Conservation (phyloP, 2,113 vertebrate species). For the Tylochromis polylepis region DNA sequence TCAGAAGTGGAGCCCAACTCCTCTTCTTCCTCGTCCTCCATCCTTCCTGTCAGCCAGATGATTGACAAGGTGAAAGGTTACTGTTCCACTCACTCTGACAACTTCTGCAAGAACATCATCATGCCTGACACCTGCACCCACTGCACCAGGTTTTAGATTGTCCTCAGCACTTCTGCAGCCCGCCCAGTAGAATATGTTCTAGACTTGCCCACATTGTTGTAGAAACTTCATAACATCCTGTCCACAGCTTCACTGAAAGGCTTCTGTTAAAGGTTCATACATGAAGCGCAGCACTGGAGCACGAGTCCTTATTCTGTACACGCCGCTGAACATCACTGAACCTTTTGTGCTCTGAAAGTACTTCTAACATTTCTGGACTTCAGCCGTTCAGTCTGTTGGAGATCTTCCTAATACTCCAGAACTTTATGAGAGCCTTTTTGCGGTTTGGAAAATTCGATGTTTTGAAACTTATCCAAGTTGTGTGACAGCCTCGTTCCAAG, state of each 20-base stretch:
- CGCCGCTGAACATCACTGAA: not conserved
- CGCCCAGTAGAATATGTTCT: not conserved
- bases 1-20: constrained; percentile 77
- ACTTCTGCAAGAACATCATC: constrained; percentile 97
- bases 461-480: not conserved
- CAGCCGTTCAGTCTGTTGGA: not conserved
- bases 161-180: not conserved
- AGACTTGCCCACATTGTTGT: not conserved
- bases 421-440: not conserved
- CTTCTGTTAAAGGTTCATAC: not conserved
- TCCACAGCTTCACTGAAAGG: not conserved
- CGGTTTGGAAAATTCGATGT: not conserved
- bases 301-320: not conserved
- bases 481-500: not conserved
- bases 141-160: constrained; percentile 86
- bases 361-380: not conserved
- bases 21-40: constrained; percentile 77
- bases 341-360: not conserved
- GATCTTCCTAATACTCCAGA: not conserved
- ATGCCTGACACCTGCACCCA: constrained; percentile 88
- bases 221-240: not conserved
- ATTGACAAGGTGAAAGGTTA: constrained; percentile 93
- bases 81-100: constrained; percentile 86
- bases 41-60: constrained; percentile 91
- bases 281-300: not conserved